Evolutionary conservation across 2,797 vertebrate genomes (phyloP), one percentile per base, ranked within the genome.

Genomic region (Cheirogaleus major): DNA sequence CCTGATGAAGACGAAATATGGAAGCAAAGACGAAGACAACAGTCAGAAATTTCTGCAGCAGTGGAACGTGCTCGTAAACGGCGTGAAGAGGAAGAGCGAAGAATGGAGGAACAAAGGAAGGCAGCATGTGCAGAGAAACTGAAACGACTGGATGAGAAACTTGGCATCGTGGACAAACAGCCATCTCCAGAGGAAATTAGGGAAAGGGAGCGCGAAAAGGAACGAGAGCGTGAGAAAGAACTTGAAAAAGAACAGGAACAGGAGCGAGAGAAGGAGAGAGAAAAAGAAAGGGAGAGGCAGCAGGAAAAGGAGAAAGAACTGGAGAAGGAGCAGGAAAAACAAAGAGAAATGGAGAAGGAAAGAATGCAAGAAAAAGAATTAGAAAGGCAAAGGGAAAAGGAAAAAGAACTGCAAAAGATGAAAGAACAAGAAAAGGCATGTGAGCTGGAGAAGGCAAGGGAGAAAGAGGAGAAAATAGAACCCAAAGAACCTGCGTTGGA

Each of bases 91-190:
- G 99, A 99, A 30, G 99, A 99, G 90, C 98, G 99, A 25, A 98
- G 99, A 45, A 99, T 99, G 99, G 99, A 99, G 72, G 99, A 99
- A 81, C 99, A 99, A 93, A 98, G 99, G 72, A 99, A 99, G 93
- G 99, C 99, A 11, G 99, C 99, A 0, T 99, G 99, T 97, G 99
- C 99, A 4, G 99, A 99, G 97, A 99, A 99, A 97, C 98, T 99
- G 1, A 99, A 99, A 98, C 99, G 99, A 61, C 98, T 99, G 95
- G 99, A 99, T 69, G 99, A 99, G 98, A 99, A 99, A 98, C 99
- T 99, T 13, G 99, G 98, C 89, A 98, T 98, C 0, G 50, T 98
- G 89, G 97, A 98, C 89, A 99, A 99, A 92, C 98, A 99, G 55
- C 98, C 98, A 8, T 90, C 98, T 65, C 80, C 95, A 32, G 98